phyloP scores from a whole-genome alignment of 1,140 invertebrate genomes.

The Amphibalanus amphitrite region DNA sequence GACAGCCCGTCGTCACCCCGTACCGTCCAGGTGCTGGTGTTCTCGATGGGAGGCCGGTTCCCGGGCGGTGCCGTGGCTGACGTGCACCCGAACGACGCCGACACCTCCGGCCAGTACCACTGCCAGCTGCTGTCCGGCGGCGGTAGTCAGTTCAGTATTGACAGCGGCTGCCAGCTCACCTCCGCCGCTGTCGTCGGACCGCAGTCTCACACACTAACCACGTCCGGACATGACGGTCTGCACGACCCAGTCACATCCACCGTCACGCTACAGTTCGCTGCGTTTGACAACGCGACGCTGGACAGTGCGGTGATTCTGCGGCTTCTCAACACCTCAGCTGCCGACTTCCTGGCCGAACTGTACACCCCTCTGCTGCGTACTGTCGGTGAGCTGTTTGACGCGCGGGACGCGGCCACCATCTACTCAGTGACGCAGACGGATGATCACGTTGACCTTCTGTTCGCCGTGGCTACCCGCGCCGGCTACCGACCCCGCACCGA shows the following conservation, averaged over 20 bases:
- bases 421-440: constrained; percentile 33
- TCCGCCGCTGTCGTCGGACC: constrained; percentile 21
- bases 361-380: constrained; percentile 53
- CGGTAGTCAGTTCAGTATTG: constrained; percentile 43
- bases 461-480: constrained; percentile 36
- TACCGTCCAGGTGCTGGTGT: constrained; percentile 58
- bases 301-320: constrained; percentile 61
- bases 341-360: constrained; percentile 46
- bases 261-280: constrained; percentile 58
- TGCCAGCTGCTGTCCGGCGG: constrained; percentile 51
- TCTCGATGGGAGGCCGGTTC: constrained; percentile 45
- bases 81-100: constrained; percentile 76
- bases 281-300: constrained; percentile 60
- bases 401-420: constrained; percentile 38
- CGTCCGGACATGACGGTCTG: constrained; percentile 73
- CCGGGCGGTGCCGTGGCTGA: constrained; percentile 64
- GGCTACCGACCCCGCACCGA: constrained; percentile 37
- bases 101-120: constrained; percentile 66
- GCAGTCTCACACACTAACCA: constrained; percentile 40
- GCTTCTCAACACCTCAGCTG: constrained; percentile 48
- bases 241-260: constrained; percentile 67
- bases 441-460: constrained; percentile 44
- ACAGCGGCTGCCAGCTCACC: constrained; percentile 57
- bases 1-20: constrained; percentile 73
- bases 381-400: constrained; percentile 37